Conservation (phyloP, 35 echinoderm and acorn worm species). For the Apostichopus japonicus region DNA sequence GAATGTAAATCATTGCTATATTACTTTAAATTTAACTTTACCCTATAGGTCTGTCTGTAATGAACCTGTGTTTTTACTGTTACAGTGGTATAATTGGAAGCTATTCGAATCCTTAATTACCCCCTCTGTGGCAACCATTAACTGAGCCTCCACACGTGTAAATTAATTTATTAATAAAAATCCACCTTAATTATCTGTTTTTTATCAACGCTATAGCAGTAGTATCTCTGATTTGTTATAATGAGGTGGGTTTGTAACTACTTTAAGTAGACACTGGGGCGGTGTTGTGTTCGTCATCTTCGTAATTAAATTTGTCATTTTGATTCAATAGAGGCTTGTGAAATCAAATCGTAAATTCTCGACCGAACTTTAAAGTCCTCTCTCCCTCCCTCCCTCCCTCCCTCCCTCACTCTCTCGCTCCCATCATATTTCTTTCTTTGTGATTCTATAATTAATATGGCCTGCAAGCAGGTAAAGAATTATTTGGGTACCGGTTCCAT, state of each 20-base stretch:
- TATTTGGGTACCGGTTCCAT: too few species aligned
- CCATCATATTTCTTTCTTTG: too few species aligned
- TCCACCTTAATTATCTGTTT: slow-evolving; percentile 14
- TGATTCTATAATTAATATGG: too few species aligned
- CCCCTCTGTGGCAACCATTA: not conserved
- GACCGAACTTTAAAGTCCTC: not conserved
- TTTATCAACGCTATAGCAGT: not conserved
- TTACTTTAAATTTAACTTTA: too few species aligned
- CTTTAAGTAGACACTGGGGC: not conserved
- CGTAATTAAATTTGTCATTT: not conserved
- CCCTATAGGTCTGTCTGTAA: not conserved
- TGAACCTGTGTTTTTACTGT: not conserved
- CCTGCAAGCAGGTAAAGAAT: too few species aligned
- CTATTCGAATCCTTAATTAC: not conserved
- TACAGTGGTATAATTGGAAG: not conserved
- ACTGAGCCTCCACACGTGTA: not conserved
- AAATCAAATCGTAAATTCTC: not conserved
- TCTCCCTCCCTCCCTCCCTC: too few species aligned
- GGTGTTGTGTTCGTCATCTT: not conserved
- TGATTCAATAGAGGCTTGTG: not conserved
- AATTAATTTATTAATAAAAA: slow-evolving; percentile 18
- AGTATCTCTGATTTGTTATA: not conserved
- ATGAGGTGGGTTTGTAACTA: not conserved
- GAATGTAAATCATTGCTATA: too few species aligned
- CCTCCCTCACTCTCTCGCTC: too few species aligned